These are phyloP conservation scores for Gallinago solitaria DNA, from an alignment of 2,797 vertebrate genomes.

Conservation along the genomic window DNA sequence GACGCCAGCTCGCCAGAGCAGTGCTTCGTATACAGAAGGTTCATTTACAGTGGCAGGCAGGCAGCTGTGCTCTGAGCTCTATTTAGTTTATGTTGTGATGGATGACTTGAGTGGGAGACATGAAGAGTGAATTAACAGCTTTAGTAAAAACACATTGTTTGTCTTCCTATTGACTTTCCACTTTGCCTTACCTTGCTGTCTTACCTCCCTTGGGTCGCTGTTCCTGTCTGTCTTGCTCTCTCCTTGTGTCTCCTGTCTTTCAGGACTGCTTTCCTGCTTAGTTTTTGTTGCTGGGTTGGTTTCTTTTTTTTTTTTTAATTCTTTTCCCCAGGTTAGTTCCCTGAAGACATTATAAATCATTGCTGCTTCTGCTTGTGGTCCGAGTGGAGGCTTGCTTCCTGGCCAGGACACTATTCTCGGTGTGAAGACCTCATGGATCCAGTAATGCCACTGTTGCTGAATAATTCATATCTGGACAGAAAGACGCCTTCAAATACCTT, in stretches of 20 bases:
- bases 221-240: neutral
- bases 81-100: conserved; percentile 51
- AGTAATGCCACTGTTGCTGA: neutral
- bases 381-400: neutral
- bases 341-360: neutral
- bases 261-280: neutral
- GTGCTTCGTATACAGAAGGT: neutral
- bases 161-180: neutral
- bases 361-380: neutral
- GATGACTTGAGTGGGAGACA: conserved; percentile 48
- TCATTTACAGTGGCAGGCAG: conserved; percentile 35
- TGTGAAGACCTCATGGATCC: neutral
- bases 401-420: neutral
- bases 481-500: neutral
- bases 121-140: conserved; percentile 46
- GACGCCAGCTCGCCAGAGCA: conserved; percentile 10
- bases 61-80: conserved; percentile 20
- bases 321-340: neutral
- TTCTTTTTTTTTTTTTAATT: too few species aligned
- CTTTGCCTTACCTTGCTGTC: neutral
- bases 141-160: conserved; percentile 23
- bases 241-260: neutral
- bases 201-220: neutral
- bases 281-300: neutral
- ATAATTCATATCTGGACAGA: neutral